Evolutionary conservation across 1,140 invertebrate genomes (phyloP), one percentile per base, ranked within the genome.

Genomic region (Camponotus floridanus): DNA sequence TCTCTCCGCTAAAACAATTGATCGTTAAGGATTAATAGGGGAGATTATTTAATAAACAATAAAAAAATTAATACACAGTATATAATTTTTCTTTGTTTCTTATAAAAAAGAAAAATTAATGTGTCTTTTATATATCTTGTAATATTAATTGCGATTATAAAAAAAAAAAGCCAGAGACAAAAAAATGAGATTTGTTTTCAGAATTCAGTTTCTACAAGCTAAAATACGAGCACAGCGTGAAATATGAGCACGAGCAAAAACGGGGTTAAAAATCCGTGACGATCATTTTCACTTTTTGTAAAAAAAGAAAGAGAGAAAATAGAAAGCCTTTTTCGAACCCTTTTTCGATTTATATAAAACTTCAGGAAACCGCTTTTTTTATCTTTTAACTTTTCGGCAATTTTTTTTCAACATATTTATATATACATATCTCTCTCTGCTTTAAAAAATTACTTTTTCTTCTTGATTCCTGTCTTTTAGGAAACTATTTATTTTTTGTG

Each of bases 161-260:
- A 55, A 33, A 33, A 33, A 39, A 11, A 7, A 71, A 11, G 33
- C 13, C 42, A 26, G 18, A 15, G 3, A 61, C 3, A n/a, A 21
- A 59, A 3, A 61, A 76, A 42, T 11, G 36, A 59, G 15, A 59
- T 59, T n/a, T n/a, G 26, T 57, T 39, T 70, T 48, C 15, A 6
- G 7, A 5, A 26, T 51, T 33, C 18, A 59, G 1, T 21, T 39
- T 31, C 6, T 26, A 55, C n/a, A 26, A 9, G 9, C 31, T 61
- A 61, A 8, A n/a, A 26, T 61, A 39, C 13, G 26, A 26, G 26
- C 26, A 26, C 26, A 26, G 26, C 26, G 0, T 39, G 18, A 76
- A 39, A 61, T 55, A 55, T 31, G 55, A 61, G 21, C 21, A 31
- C n/a, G 55, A 7, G 55, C 55, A 42, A 76, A 59, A 73, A 59